Evolutionary conservation across 2,797 vertebrate species (phyloP).

Genomic region (Onychomys torridus): DNA sequence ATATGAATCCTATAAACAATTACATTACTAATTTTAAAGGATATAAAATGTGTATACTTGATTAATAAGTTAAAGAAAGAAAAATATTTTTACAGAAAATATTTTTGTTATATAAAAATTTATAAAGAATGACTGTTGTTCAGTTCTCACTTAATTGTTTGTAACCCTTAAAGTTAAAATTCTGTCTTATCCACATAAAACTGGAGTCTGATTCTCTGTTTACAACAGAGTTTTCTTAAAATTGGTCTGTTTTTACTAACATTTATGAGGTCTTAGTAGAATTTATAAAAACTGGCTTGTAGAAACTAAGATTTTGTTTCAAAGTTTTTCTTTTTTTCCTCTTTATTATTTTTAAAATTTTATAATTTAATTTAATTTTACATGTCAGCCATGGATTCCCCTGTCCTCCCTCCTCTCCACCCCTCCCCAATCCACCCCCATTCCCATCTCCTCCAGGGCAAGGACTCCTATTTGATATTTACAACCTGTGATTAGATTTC

Average conservation of each 20-base stretch:
- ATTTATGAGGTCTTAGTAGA: not conserved
- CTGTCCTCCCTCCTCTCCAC: no score
- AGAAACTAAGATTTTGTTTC: not conserved
- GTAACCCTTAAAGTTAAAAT: not conserved
- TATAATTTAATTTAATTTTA: no score
- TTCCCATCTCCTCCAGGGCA: no score
- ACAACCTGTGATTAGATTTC: not conserved
- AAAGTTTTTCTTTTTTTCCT: not conserved
- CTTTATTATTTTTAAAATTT: no score
- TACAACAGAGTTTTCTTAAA: not conserved
- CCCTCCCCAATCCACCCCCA: no score
- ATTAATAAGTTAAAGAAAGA: not conserved
- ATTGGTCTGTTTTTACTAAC: not conserved
- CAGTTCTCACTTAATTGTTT: not conserved
- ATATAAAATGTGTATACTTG: not conserved
- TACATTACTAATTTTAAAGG: not conserved
- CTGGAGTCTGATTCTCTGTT: not conserved
- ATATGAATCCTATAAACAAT: not conserved
- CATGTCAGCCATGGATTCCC: no score
- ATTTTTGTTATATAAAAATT: not conserved
- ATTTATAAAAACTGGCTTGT: not conserved
- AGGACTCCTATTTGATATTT: not conserved
- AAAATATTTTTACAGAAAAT: not conserved
- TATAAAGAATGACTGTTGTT: not conserved
- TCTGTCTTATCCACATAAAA: not conserved